Percentiles rank a stretch among this genome's conserved stretches.
Conservation (phyloP, 2,888 invertebrate genomes). For the Chrysomela aeneicollis region DNA sequence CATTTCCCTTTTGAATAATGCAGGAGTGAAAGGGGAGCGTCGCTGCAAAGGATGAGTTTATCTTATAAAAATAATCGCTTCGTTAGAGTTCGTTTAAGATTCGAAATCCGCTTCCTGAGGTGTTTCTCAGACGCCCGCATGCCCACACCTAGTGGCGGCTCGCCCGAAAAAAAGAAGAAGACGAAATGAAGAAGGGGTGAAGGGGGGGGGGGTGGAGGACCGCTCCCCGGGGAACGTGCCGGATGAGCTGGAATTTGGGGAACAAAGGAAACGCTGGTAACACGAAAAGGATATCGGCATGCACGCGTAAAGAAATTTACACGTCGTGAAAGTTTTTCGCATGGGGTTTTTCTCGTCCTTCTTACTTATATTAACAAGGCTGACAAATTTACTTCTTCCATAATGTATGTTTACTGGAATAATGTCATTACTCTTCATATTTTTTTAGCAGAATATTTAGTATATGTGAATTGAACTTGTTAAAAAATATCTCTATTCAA, state of each 20-base stretch:
- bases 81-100: constrained; percentile 55
- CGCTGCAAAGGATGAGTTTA: constrained; percentile 46
- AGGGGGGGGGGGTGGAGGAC: constrained; percentile 30
- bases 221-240: constrained; percentile 51
- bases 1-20: constrained; percentile 45
- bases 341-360: too few relatives aligned
- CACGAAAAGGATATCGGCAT: too few relatives aligned
- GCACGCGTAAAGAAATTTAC: too few relatives aligned
- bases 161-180: constrained; percentile 51
- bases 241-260: constrained; percentile 53
- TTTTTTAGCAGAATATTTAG: too few relatives aligned
- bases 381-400: too few relatives aligned
- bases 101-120: constrained; percentile 51
- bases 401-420: too few relatives aligned
- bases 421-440: too few relatives aligned
- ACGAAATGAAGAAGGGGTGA: background rate
- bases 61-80: constrained; percentile 55
- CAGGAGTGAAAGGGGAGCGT: constrained; percentile 29
- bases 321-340: too few relatives aligned
- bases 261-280: constrained; percentile 51
- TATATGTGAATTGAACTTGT: too few relatives aligned
- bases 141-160: constrained; percentile 25
- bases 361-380: too few relatives aligned
- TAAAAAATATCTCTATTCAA: too few relatives aligned
- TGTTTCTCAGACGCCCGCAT: constrained; percentile 54